These are phyloP conservation scores for Nannoperca obscura DNA, from an alignment of 2,797 vertebrate genomes.

Conservation along the genomic window DNA sequence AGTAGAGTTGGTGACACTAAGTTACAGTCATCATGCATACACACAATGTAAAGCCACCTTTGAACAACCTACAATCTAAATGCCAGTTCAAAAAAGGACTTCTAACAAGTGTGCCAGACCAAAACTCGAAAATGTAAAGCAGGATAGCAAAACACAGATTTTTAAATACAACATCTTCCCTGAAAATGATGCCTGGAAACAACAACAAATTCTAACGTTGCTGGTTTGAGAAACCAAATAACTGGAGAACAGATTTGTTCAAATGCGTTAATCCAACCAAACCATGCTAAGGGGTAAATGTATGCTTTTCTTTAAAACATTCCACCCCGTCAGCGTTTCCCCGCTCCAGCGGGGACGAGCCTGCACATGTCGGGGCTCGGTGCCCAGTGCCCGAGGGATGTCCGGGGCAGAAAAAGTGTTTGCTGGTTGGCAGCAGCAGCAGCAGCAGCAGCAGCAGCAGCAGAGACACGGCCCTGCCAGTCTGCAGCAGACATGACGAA, in stretches of 20 bases:
- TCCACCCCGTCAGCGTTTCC: constrained; percentile 43
- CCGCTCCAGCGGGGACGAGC: constrained; percentile 49
- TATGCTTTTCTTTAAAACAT: constrained; percentile 37
- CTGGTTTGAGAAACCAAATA: constrained; percentile 10
- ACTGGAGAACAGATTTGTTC: constrained; percentile 22
- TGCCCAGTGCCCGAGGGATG: constrained; percentile 69
- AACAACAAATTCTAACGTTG: not conserved
- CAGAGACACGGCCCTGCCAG: constrained; percentile 50
- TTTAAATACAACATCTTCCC: not conserved
- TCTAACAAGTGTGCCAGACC: not conserved
- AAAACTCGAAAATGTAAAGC: not conserved
- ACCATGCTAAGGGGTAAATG: constrained; percentile 66
- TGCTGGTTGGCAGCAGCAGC: constrained; percentile 60
- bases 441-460: constrained; percentile 52
- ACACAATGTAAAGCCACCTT: constrained; percentile 3
- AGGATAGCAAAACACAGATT: not conserved
- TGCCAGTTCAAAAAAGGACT: not conserved
- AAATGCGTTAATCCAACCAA: constrained; percentile 57
- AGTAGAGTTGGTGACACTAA: not conserved
- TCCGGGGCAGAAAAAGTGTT: constrained; percentile 57
- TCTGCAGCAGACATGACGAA: constrained; percentile 60
- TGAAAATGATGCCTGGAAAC: not conserved
- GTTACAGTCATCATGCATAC: not conserved
- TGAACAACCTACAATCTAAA: not conserved
- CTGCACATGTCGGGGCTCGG: constrained; percentile 51